phyloP scores from a whole-genome alignment of 2,797 vertebrate genomes.

The Lacerta viridis region DNA sequence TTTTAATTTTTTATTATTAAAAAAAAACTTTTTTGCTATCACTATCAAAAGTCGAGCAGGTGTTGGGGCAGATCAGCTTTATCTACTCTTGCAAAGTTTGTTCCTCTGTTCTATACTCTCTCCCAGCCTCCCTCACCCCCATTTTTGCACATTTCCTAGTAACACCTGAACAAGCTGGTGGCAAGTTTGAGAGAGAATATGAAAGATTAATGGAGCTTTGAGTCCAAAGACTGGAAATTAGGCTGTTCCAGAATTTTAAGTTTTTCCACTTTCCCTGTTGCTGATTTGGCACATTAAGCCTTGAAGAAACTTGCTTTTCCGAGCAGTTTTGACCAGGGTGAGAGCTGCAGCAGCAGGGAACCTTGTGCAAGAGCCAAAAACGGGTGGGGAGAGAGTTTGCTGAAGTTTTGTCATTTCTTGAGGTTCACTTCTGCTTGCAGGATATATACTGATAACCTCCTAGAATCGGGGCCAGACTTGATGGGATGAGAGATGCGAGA shows the following conservation, averaged over 20 bases:
- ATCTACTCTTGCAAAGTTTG: neutral
- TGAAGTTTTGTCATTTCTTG: neutral
- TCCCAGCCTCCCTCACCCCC: accelerated
- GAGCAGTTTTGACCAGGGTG: neutral
- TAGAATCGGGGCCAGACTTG: no score
- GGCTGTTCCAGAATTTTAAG: constrained; percentile 28
- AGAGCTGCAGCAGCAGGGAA: neutral
- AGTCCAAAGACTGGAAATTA: constrained; percentile 54
- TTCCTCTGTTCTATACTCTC: accelerated
- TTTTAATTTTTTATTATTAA: no score
- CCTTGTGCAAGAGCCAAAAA: neutral
- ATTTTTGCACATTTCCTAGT: neutral
- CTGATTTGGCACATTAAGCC: constrained; percentile 50
- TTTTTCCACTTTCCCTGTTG: neutral
- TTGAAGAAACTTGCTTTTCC: constrained; percentile 52
- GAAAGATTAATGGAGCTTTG: constrained; percentile 63
- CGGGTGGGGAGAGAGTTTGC: neutral
- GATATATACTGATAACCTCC: no score
- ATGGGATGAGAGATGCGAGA: no score
- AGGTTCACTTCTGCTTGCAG: neutral
- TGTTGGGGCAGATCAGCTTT: no score
- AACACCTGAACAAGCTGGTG: constrained; percentile 7
- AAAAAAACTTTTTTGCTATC: no score
- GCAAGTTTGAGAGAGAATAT: constrained; percentile 39
- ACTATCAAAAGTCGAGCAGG: no score